phyloP scores from a whole-genome alignment of 2,888 invertebrate species.

The Baccha elongata region DNA sequence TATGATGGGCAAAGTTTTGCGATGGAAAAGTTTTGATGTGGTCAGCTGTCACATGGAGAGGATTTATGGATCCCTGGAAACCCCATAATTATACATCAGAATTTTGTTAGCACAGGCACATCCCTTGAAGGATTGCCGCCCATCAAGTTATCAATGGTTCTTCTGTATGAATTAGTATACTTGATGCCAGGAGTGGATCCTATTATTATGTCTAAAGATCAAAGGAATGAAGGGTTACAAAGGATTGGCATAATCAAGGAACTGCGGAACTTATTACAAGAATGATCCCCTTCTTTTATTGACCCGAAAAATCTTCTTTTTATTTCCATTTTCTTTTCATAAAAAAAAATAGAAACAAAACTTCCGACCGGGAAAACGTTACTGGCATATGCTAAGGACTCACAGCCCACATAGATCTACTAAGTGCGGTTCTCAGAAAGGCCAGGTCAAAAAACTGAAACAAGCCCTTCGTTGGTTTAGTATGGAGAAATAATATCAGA shows the following conservation, averaged over 20 bases:
- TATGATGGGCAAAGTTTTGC: constrained; percentile 41
- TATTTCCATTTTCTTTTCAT: neutral
- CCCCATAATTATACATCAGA: constrained; percentile 67
- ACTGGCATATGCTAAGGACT: constrained; percentile 26
- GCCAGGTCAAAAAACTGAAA: constrained; percentile 59
- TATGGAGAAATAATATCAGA: constrained; percentile 18
- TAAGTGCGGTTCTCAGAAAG: constrained; percentile 22
- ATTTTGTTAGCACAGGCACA: constrained; percentile 48
- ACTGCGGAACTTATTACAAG: constrained; percentile 37
- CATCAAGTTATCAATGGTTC: constrained; percentile 25
- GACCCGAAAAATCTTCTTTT: constrained; percentile 25
- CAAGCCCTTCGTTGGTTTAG: constrained; percentile 18
- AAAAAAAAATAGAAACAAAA: constrained; percentile 25
- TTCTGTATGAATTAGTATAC: constrained; percentile 32
- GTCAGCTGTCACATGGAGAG: constrained; percentile 65
- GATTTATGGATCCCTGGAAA: constrained; percentile 63
- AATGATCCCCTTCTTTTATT: constrained; percentile 31
- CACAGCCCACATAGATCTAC: constrained; percentile 28
- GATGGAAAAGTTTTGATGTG: constrained; percentile 69
- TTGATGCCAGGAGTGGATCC: constrained; percentile 20
- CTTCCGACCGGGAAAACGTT: constrained; percentile 39
- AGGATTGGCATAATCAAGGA: constrained; percentile 45
- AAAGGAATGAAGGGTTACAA: constrained; percentile 35
- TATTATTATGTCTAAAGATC: constrained; percentile 40
- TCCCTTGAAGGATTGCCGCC: constrained; percentile 21